Conservation (phyloP, 2,888 invertebrate species). For the Junonia oenone region DNA sequence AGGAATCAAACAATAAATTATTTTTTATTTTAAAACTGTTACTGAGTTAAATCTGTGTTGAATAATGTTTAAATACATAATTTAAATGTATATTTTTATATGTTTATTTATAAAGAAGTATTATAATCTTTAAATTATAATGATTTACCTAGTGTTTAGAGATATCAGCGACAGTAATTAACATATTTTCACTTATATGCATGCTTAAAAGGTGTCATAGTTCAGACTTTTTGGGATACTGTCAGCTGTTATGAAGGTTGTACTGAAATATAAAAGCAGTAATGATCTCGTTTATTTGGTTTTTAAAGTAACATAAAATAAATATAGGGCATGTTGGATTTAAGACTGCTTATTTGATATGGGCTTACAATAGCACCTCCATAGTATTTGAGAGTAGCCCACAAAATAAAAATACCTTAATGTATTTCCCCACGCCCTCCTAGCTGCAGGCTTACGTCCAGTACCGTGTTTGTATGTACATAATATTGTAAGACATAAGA, state of each 20-base stretch:
- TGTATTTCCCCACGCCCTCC: conserved; percentile 1
- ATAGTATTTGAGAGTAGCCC: conserved; percentile 40
- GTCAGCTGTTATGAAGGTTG: conserved; percentile 25
- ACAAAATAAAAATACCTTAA: conserved; percentile 23
- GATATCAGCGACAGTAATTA: conserved; percentile 41
- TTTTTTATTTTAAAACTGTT: conserved; percentile 55
- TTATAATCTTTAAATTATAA: conserved; percentile 53
- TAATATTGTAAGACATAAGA: conserved; percentile 17
- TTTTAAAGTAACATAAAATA: conserved; percentile 20
- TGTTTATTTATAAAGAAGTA: conserved; percentile 69
- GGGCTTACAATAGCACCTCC: conserved; percentile 15
- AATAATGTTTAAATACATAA: conserved; percentile 65
- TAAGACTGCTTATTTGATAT: conserved; percentile 26
- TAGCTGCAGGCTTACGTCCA: conserved; percentile 61
- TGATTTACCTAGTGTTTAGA: conserved; percentile 43
- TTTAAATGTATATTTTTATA: conserved; percentile 74
- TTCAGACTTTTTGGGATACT: conserved; percentile 24
- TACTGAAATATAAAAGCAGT: conserved; percentile 20
- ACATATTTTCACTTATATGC: conserved; percentile 23
- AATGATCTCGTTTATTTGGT: conserved; percentile 27
- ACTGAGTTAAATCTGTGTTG: conserved; percentile 65
- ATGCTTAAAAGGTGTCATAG: conserved; percentile 21
- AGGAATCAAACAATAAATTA: conserved; percentile 36
- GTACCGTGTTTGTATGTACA: conserved; percentile 29
- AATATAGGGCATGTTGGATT: conserved; percentile 24